Conservation (phyloP, 2,797 vertebrate genomes). For the Natrix natrix region DNA sequence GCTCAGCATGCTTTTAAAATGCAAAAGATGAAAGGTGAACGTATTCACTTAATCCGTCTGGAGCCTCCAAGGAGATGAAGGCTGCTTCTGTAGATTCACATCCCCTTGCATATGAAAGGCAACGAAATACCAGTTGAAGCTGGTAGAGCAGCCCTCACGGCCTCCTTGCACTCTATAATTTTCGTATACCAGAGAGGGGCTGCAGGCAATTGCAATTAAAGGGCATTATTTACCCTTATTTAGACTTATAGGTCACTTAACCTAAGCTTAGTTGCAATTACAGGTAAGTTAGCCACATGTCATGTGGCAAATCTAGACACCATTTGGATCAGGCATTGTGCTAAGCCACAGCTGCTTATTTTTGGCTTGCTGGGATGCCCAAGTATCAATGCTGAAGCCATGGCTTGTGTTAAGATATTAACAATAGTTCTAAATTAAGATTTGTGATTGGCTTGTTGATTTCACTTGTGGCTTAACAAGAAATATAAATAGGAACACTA, state of each 20-base stretch:
- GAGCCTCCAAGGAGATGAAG: neutral
- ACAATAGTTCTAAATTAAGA: neutral
- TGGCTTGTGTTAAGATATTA: neutral
- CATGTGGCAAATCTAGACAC: neutral
- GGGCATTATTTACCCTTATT: neutral
- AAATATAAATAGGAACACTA: neutral
- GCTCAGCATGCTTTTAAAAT: neutral
- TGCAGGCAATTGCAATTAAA: neutral
- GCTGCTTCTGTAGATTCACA: neutral
- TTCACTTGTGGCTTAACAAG: neutral
- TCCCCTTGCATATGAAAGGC: neutral
- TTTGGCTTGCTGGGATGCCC: neutral
- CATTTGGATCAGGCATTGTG: neutral
- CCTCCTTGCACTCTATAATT: neutral
- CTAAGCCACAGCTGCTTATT: neutral
- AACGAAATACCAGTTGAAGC: neutral
- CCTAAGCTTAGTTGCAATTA: neutral
- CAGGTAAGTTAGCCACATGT: neutral
- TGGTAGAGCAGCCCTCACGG: neutral
- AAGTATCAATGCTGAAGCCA: neutral
- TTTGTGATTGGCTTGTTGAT: neutral
- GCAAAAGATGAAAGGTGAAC: neutral
- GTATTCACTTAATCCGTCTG: neutral
- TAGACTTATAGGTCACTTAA: neutral
- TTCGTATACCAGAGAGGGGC: neutral